Base-by-base conservation (phyloP, 2,888 invertebrate species). In the Octonoba sinensis region DNA sequence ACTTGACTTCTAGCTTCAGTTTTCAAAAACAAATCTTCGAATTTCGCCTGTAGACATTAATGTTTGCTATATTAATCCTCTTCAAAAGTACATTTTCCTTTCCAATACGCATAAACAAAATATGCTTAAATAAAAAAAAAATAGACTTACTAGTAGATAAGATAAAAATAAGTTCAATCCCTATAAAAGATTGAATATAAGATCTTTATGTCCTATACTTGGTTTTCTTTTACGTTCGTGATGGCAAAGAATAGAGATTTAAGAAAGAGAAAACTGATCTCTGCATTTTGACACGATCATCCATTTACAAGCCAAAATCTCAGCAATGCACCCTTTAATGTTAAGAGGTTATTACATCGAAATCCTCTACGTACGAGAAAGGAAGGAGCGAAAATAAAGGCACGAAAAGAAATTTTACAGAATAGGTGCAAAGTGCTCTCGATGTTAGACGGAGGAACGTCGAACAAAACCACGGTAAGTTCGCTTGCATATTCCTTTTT, bases 401-500 rank as follows among this genome's bases (percentile, higher is more conserved):
- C 36, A 70, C 36, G 75, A 66, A 64, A 24, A 54, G 44, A 46
- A 51, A 62, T 69, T 62, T 44, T 54, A 27, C 22, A 62, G 64
- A 66, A 78, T 57, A 27, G 66, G 47, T 71, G 59, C 65, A 65
- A 79, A 79, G 66, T 67, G 60, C 67, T 79, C 67, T 71, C 36
- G 57, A 60, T 67, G 67, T 71, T 66, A 65, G 60, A 59, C 51
- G 49, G 8, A 24, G 20, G 60, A 51, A 46, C 54, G 47, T 13
- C 60, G 72, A 73, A 79, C 79, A 79, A 79, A 79, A 79, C 73
- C 67, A 73, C 66, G 20, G 66, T 47, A 73, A 72, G 60, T 72
- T 67, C 72, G 67, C 60, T 73, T 79, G 73, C 79, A 79, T 72
- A 79, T 79, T 67, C 49, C 56, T 75, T 59, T 36, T 36, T 27